phyloP scores from a whole-genome alignment of 2,797 vertebrate genomes.

The Chelon auratus region DNA sequence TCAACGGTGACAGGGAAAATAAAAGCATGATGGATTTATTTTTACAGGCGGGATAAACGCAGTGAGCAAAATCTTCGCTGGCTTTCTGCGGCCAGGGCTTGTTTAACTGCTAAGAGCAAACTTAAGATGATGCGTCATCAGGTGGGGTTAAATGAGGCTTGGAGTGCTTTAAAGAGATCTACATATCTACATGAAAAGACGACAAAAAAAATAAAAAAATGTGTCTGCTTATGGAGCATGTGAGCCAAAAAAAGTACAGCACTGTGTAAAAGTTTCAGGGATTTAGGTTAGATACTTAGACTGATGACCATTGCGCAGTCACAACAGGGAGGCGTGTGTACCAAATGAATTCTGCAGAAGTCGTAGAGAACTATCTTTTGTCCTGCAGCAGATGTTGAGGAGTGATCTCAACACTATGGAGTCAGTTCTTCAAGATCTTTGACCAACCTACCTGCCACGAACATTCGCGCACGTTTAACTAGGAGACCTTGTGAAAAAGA shows the following conservation, averaged over 20 bases:
- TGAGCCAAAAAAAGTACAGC: constrained; percentile 49
- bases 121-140: constrained; percentile 18
- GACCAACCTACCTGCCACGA: too few species aligned
- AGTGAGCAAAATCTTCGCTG: too few species aligned
- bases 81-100: too few species aligned
- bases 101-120: constrained; percentile 4
- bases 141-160: constrained; percentile 31
- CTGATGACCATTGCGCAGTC: not conserved
- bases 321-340: too few species aligned
- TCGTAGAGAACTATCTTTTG: too few species aligned
- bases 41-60: not conserved
- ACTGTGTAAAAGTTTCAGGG: not conserved
- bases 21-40: not conserved
- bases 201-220: constrained; percentile 4
- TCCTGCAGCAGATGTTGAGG: not conserved
- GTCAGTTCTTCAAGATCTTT: not conserved
- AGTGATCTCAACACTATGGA: not conserved
- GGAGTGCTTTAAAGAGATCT: constrained; percentile 17
- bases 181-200: not conserved
- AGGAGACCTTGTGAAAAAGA: too few species aligned
- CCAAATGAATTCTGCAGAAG: not conserved
- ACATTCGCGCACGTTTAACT: too few species aligned
- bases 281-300: not conserved
- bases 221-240: constrained; percentile 17
- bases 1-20: too few species aligned